Evolutionary conservation across 2,113 vertebrate species (phyloP).

Genomic region (Xiphorhynchus elegans): DNA sequence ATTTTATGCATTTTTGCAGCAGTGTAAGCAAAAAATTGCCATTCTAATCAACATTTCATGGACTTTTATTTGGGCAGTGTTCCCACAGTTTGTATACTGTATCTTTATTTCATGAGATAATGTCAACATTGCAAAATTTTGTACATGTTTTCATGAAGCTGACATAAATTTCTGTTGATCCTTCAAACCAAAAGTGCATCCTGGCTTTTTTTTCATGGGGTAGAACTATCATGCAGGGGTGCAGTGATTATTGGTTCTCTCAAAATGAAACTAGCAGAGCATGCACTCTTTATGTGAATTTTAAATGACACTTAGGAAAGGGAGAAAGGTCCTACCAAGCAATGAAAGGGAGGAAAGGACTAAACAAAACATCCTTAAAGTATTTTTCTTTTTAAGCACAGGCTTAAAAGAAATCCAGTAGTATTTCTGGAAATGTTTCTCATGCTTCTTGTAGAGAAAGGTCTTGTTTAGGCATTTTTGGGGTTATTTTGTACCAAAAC

Average conservation of each 20-base stretch:
- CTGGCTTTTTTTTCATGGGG: not conserved
- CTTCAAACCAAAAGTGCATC: not conserved
- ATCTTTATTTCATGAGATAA: not conserved
- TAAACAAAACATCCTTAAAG: not conserved
- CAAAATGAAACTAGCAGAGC: not conserved
- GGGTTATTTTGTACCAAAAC: not conserved
- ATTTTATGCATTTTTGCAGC: not conserved
- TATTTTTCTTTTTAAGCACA: not conserved
- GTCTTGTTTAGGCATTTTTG: not conserved
- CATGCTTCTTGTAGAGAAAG: not conserved
- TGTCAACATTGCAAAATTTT: not conserved
- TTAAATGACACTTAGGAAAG: not conserved
- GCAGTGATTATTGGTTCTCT: not conserved
- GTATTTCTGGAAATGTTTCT: not conserved
- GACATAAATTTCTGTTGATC: not conserved
- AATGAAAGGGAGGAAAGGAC: not conserved
- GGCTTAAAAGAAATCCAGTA: not conserved
- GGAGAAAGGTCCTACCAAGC: not conserved
- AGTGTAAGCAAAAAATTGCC: not conserved
- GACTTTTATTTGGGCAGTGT: not conserved
- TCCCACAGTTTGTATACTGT: not conserved
- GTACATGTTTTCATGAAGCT: not conserved
- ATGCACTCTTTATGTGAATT: accelerated
- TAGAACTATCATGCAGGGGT: not conserved
- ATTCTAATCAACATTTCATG: not conserved